Evolutionary conservation across 2,113 vertebrate species (phyloP).

Genomic region (Oreocharis arfaki): DNA sequence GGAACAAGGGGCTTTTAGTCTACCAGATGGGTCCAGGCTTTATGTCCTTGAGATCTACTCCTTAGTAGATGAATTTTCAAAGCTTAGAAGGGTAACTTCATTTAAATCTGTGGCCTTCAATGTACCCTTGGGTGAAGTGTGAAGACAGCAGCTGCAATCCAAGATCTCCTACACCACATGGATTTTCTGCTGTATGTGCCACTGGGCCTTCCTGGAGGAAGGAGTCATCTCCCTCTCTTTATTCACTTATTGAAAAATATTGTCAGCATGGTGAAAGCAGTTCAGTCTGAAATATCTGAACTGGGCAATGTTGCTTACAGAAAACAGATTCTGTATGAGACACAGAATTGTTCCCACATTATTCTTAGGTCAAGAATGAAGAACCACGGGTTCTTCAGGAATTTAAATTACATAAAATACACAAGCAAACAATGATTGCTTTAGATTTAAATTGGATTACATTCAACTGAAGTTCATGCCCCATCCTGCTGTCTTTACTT

Average conservation of each 20-base stretch:
- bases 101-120: background rate
- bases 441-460: slow-evolving; percentile 12
- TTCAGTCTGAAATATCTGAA: background rate
- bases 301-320: background rate
- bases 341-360: background rate
- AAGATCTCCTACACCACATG: background rate
- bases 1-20: background rate
- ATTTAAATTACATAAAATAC: background rate
- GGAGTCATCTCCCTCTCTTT: background rate
- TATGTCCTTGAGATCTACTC: background rate
- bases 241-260: background rate
- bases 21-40: background rate
- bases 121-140: background rate
- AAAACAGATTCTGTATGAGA: background rate
- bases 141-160: slow-evolving; percentile 1
- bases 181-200: background rate
- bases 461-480: background rate
- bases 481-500: background rate
- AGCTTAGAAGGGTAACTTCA: background rate
- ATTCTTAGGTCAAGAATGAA: background rate
- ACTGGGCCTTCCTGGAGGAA: background rate
- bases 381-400: background rate
- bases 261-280: background rate
- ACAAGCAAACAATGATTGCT: background rate
- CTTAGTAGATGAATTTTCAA: background rate